Base-by-base conservation (phyloP, 53 echinoderm and acorn worm species). In the Actinopyga echinites region DNA sequence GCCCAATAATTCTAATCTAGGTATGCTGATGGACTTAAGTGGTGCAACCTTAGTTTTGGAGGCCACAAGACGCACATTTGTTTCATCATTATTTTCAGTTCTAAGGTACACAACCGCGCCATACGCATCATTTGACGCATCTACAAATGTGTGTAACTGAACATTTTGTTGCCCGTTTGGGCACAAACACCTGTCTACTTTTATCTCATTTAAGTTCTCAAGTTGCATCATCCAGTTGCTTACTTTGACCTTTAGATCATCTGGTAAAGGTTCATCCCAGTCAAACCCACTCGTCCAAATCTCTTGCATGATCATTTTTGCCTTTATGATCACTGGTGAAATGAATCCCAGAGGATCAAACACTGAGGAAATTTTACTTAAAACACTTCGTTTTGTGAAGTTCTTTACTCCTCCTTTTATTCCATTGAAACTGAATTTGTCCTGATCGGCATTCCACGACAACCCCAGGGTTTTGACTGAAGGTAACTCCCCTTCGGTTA, bases 291-390 rank as follows among this genome's bases (percentile, higher is more conserved):
- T 20, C 23, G 54, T 56, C 79, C 79, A 78, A 0, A 78, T 53
- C 8, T n/a, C n/a, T n/a, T n/a, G n/a, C n/a, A n/a, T n/a, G n/a
- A n/a, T n/a, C n/a, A n/a, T n/a, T n/a, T n/a, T 78, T 0, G 10
- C 79, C 30, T 28, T 0, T 23, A n/a, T 54, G 0, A 24, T 4
- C 8, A 68, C 30, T 8, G 84, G 84, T 0, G 84, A 21, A 9
- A 84, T 1, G 29, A 84, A 71, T 35, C 84, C 84, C 21, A 84
- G 45, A 1, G 84, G 71, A 71, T 84, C 84, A 71, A 69, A 84
- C 0, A 84, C 19, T 0, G 84, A 52, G 25, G 84, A 54, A n/a
- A 84, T 84, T 54, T 71, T 84, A 54, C 84, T 84, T 26, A 71
- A 56, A 7, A 71, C 57, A 8, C 30, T 56, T 69, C 84, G 19